phyloP scores from a whole-genome alignment of 2,113 vertebrate genomes.

The Syngnathus scovelli region DNA sequence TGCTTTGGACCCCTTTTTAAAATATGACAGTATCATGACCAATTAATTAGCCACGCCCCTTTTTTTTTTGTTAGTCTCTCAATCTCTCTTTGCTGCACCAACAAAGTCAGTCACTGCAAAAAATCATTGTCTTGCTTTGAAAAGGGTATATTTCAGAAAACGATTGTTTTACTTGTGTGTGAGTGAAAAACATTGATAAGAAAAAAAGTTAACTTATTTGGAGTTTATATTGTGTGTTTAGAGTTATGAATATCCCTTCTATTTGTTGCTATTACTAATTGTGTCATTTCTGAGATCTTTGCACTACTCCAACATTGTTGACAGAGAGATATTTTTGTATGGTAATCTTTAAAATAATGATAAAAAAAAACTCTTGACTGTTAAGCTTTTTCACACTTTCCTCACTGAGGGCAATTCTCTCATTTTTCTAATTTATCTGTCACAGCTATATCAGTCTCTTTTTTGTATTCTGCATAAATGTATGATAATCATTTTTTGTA shows the following conservation, averaged over 20 bases:
- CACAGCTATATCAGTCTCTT: conserved; percentile 42
- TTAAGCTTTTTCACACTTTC: background rate
- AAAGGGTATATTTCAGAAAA: conserved; percentile 8
- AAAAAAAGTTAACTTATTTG: conserved; percentile 56
- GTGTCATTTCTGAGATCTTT: conserved; percentile 59
- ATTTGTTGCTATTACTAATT: conserved; percentile 37
- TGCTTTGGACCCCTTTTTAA: background rate
- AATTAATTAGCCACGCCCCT: background rate
- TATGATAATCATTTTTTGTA: conserved; percentile 47
- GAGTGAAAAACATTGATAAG: background rate
- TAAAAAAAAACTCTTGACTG: background rate
- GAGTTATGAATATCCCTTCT: conserved; percentile 20
- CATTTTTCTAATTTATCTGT: conserved; percentile 12
- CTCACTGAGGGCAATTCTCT: no score
- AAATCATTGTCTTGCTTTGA: conserved; percentile 14
- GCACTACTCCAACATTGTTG: conserved; percentile 62
- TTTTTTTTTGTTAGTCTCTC: conserved; percentile 12
- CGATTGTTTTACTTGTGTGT: background rate
- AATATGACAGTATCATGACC: background rate
- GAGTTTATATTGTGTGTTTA: conserved; percentile 34
- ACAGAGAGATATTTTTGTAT: conserved; percentile 45
- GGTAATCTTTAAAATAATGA: conserved; percentile 27
- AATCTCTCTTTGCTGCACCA: conserved; percentile 24
- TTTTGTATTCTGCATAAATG: conserved; percentile 61
- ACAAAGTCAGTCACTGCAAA: conserved; percentile 28